Evolutionary conservation across 2,113 vertebrate genomes (phyloP), one percentile per base, ranked within the genome.

Genomic region (Eleginops maclovinus): DNA sequence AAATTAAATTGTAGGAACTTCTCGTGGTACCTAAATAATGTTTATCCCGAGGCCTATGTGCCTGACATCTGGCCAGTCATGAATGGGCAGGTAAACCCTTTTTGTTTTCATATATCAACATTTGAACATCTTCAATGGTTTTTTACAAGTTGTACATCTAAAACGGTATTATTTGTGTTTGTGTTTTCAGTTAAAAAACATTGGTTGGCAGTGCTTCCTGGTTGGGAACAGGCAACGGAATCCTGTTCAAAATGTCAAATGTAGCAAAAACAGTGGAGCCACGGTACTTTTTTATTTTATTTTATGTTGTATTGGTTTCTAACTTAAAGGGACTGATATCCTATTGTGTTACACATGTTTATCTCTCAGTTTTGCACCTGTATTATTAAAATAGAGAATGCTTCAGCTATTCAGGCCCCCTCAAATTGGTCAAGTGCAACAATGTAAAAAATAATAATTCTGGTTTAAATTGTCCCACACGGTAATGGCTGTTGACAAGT

Each of bases 151-250:
- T 46, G 15, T 11, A 43, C 17, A 10, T 54, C 15, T 36, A 46
- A 46, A 56, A 70, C 11, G n/a, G 14, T 36, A 17, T 21, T 9
- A 31, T 26, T 8, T 46, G 21, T 15, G 11, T 5, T 19, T 62
- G n/a, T n/a, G n/a, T n/a, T n/a, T n/a, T n/a, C n/a, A 97, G 96
- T 92, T 97, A 24, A 90, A 90, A 91, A 97, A 96, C 60, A 66
- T 92, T 0, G 95, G 92, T 41, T 81, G 85, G 31, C 74, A 88
- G 24, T 94, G 81, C 28, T 95, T 92, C 74, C 85, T 97, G 89
- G n/a, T n/a, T n/a, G n/a, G n/a, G n/a, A 95, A 94, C 75, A 92
- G 72, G 0, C 91, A 91, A 0, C 92, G 92, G 65, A 93, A 94
- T 16, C 91, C 95, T 0, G 89, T 95, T 69, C 93, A 93, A 87